These are phyloP conservation scores for Rousettus leschenaultii DNA, from an alignment of 2,113 vertebrate species.

Conservation along the genomic window DNA sequence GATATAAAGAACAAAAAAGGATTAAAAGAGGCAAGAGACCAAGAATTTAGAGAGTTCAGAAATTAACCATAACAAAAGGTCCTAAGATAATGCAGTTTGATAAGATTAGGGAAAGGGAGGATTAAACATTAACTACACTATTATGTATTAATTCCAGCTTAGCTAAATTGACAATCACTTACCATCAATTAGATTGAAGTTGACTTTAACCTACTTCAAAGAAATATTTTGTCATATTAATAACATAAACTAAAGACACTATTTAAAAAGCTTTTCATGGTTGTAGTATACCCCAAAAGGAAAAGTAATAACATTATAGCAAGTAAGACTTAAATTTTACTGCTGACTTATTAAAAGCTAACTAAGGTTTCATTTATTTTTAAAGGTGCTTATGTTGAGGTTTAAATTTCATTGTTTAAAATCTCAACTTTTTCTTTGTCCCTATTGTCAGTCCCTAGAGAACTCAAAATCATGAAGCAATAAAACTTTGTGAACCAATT, in stretches of 20 bases:
- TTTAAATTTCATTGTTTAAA: slow-evolving; percentile 2
- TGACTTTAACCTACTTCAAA: neutral
- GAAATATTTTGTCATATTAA: neutral
- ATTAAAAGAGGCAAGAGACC: neutral
- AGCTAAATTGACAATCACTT: neutral
- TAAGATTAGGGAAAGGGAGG: neutral
- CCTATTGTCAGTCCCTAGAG: neutral
- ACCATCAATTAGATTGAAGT: neutral
- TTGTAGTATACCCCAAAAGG: neutral
- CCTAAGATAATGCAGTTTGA: neutral
- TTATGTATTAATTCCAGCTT: neutral
- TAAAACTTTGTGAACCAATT: neutral
- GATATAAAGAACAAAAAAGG: neutral
- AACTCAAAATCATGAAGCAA: neutral
- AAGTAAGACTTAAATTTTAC: neutral
- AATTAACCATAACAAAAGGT: neutral
- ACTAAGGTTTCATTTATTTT: neutral
- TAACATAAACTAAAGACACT: neutral
- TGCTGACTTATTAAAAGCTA: neutral
- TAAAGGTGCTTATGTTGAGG: neutral
- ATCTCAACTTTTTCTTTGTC: neutral
- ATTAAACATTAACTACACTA: neutral
- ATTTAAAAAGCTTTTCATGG: neutral
- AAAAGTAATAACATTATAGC: neutral
- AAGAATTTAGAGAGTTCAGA: neutral